These are phyloP conservation scores for Drosophila melanosoma DNA, from an alignment of 2,888 invertebrate genomes.

Conservation along the genomic window DNA sequence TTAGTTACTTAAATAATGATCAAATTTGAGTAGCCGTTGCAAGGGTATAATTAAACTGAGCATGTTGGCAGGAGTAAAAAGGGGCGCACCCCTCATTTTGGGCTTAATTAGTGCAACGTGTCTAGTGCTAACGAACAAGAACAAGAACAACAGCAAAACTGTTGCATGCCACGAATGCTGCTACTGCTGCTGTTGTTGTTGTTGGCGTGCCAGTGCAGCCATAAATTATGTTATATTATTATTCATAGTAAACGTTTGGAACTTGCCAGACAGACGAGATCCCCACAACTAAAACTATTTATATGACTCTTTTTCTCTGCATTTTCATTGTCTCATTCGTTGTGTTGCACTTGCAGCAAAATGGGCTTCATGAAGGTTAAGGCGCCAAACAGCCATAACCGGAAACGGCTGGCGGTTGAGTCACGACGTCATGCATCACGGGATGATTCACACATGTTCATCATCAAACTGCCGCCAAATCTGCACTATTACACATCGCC, in stretches of 20 bases:
- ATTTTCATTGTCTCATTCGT: conserved; percentile 6
- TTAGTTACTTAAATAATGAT: neutral
- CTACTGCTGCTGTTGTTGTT: conserved; percentile 8
- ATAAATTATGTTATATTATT: conserved; percentile 67
- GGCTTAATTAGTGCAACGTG: conserved; percentile 71
- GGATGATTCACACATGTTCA: conserved; percentile 94
- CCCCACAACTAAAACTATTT: neutral
- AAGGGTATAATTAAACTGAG: conserved; percentile 1
- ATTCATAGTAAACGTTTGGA: conserved; percentile 71
- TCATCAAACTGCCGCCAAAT: conserved; percentile 94
- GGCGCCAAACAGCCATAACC: conserved; percentile 91
- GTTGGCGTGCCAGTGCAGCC: conserved; percentile 48
- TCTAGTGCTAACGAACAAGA: conserved; percentile 54
- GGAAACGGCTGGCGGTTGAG: conserved; percentile 92
- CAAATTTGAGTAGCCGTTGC: neutral
- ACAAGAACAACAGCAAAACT: conserved; percentile 48
- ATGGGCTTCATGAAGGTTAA: conserved; percentile 91
- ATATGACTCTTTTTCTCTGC: neutral
- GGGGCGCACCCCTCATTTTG: conserved; percentile 47
- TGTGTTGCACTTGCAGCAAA: conserved; percentile 87
- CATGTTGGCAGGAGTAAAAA: neutral
- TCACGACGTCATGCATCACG: conserved; percentile 89
- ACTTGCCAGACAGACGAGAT: conserved; percentile 42
- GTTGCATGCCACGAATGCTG: conserved; percentile 28
- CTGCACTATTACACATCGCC: conserved; percentile 91